Conservation (phyloP, 2,113 vertebrate genomes). For the Notarius lentiginosus region DNA sequence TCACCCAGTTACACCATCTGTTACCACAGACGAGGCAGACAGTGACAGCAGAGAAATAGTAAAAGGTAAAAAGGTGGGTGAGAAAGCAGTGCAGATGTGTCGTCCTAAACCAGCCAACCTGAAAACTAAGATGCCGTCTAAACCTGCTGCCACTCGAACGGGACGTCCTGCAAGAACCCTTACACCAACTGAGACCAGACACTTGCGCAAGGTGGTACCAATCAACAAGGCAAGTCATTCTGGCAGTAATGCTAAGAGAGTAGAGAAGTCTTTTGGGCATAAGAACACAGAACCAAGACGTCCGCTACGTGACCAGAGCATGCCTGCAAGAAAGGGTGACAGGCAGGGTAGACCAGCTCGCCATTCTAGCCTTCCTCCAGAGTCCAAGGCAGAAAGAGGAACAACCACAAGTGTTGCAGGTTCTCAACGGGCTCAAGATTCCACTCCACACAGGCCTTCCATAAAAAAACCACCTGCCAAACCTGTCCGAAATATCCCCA, state of each 20-base stretch:
- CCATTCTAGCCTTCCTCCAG: slow-evolving; percentile 77
- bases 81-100: slow-evolving; percentile 49
- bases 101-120: slow-evolving; percentile 44
- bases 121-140: slow-evolving; percentile 68
- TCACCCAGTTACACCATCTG: slow-evolving; percentile 28
- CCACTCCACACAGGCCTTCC: slow-evolving; percentile 62
- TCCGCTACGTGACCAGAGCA: slow-evolving; percentile 76
- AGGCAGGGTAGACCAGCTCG: slow-evolving; percentile 68
- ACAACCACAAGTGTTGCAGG: slow-evolving; percentile 54
- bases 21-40: slow-evolving; percentile 69
- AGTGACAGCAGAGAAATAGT: slow-evolving; percentile 65
- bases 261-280: slow-evolving; percentile 64
- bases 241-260: slow-evolving; percentile 64
- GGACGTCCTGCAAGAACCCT: slow-evolving; percentile 74
- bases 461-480: slow-evolving; percentile 84
- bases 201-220: slow-evolving; percentile 89
- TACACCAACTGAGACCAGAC: slow-evolving; percentile 80
- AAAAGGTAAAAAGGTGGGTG: slow-evolving; percentile 56
- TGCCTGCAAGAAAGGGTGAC: slow-evolving; percentile 74
- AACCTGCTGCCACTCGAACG: slow-evolving; percentile 58
- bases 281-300: slow-evolving; percentile 66
- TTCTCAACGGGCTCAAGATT: slow-evolving; percentile 74
- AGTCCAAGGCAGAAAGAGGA: slow-evolving; percentile 72
- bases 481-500: slow-evolving; percentile 79
- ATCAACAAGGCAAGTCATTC: slow-evolving; percentile 77